Evolutionary conservation across 2,797 vertebrate genomes (phyloP).

Genomic region (Distichodus sexfasciatus): DNA sequence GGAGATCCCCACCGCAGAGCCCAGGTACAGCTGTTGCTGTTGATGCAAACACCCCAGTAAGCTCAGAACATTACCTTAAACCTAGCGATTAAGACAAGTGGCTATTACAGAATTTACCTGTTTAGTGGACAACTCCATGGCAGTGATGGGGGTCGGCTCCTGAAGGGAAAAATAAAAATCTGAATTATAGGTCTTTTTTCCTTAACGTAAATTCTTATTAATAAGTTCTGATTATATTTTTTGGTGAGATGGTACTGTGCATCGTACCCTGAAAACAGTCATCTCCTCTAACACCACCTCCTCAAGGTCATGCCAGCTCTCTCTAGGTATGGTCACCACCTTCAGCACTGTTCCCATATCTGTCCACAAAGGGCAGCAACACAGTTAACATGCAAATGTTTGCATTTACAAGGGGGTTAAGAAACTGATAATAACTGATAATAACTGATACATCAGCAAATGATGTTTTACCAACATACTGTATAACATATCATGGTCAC

Average conservation of each 20-base stretch:
- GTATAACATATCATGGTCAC: no score
- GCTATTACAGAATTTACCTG: conserved; percentile 72
- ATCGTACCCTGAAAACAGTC: conserved; percentile 89
- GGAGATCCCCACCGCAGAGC: conserved; percentile 86
- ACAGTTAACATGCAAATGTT: background rate
- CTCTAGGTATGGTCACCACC: conserved; percentile 95
- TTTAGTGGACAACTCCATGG: conserved; percentile 97
- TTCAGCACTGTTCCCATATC: conserved; percentile 94
- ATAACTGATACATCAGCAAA: no score
- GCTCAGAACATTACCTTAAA: background rate
- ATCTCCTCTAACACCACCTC: conserved; percentile 98
- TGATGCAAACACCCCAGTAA: conserved; percentile 48
- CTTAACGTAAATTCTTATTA: background rate
- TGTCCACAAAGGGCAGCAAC: conserved; percentile 52
- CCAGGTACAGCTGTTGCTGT: conserved; percentile 97
- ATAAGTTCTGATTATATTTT: background rate
- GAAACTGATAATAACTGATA: no score
- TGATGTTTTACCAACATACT: no score
- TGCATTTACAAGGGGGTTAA: no score
- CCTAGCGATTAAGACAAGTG: background rate
- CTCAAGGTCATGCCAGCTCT: conserved; percentile 97
- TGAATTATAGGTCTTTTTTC: background rate
- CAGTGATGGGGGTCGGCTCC: conserved; percentile 89
- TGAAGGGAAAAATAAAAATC: conserved; percentile 54
- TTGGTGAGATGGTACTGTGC: background rate